Conservation (phyloP, 2,888 invertebrate species). For the Parochlus steinenii region DNA sequence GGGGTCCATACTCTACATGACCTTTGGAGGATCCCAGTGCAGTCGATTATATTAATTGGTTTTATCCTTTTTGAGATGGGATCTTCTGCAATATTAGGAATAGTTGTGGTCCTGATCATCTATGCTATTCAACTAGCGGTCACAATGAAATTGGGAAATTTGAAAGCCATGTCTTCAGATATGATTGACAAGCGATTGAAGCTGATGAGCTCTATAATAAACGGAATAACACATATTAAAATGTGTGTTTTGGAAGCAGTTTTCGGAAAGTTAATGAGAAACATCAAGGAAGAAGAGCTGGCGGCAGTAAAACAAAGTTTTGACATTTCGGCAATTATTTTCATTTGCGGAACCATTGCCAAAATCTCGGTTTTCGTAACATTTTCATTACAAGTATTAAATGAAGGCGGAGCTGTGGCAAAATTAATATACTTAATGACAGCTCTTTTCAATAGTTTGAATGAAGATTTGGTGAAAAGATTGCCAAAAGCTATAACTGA, state of each 20-base stretch:
- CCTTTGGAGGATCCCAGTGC: constrained; percentile 35
- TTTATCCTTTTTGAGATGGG: constrained; percentile 29
- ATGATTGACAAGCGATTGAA: constrained; percentile 74
- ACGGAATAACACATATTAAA: constrained; percentile 78
- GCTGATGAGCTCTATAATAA: constrained; percentile 75
- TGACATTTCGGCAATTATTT: constrained; percentile 41
- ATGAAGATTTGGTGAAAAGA: constrained; percentile 38
- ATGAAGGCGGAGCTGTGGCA: constrained; percentile 43
- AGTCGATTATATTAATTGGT: constrained; percentile 31
- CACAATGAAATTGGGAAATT: constrained; percentile 32
- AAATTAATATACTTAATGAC: constrained; percentile 55
- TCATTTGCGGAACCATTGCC: constrained; percentile 53
- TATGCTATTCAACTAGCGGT: too few relatives aligned
- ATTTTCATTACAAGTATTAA: constrained; percentile 42
- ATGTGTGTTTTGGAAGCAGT: constrained; percentile 91
- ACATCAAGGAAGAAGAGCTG: constrained; percentile 32
- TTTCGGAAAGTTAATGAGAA: constrained; percentile 50
- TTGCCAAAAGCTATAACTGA: constrained; percentile 37
- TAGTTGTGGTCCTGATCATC: constrained; percentile 22
- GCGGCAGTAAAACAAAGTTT: constrained; percentile 37
- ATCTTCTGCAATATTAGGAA: constrained; percentile 31
- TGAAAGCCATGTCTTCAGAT: constrained; percentile 44
- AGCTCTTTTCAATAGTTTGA: constrained; percentile 38
- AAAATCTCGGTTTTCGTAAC: constrained; percentile 56
- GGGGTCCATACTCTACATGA: constrained; percentile 35